Evolutionary conservation across 1,140 invertebrate genomes (phyloP).

Genomic region (Ceratina calcarata): DNA sequence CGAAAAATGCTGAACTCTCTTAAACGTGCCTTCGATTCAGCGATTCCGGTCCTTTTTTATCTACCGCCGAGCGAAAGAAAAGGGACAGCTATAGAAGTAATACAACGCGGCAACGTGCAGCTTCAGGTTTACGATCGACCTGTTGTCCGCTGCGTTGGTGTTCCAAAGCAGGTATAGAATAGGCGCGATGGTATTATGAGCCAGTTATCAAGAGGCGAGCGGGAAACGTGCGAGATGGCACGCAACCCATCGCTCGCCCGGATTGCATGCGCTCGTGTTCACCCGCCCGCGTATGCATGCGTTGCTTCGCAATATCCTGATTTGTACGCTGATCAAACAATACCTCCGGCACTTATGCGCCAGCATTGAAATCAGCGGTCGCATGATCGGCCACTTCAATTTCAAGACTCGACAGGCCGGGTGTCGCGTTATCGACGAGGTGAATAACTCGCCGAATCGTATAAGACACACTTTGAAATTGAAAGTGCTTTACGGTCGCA

Average conservation of each 20-base stretch:
- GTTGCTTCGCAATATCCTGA: constrained; percentile 26
- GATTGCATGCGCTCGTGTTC: constrained; percentile 13
- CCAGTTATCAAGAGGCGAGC: constrained; percentile 50
- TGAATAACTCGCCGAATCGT: background rate
- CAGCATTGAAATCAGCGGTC: background rate
- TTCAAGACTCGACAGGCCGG: background rate
- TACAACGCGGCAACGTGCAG: constrained; percentile 9
- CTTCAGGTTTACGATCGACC: background rate
- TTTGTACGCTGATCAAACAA: constrained; percentile 26
- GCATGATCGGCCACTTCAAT: background rate
- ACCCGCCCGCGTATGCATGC: background rate
- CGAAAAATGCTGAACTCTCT: background rate
- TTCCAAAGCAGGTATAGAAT: constrained; percentile 22
- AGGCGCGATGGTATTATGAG: background rate
- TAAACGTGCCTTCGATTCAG: too few relatives aligned
- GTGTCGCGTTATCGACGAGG: background rate
- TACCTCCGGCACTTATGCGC: background rate
- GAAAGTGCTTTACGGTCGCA: too few relatives aligned
- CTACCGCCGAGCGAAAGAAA: too few relatives aligned
- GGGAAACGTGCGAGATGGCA: constrained; percentile 67
- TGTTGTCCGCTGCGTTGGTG: background rate
- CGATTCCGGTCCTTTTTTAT: too few relatives aligned
- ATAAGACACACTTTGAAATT: too few relatives aligned
- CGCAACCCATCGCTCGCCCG: constrained; percentile 50
- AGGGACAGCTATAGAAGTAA: constrained; percentile 3